Conservation (phyloP, 2,113 vertebrate genomes). For the Catharus minimus region DNA sequence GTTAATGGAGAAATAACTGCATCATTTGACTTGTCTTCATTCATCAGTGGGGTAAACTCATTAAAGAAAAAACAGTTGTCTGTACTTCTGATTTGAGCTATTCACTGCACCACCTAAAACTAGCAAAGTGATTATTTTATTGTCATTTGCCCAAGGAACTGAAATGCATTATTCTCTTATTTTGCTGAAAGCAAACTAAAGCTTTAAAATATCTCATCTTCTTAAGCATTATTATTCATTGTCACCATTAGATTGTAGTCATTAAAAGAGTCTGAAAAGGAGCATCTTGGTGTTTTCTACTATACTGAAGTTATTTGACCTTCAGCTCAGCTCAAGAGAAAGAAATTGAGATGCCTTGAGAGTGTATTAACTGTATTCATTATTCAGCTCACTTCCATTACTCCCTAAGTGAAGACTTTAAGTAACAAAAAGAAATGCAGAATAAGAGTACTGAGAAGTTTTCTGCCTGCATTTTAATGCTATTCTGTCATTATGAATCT, state of each 20-base stretch:
- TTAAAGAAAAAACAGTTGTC: not conserved
- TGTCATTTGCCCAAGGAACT: not conserved
- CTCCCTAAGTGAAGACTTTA: slow-evolving; percentile 14
- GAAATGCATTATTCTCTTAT: not conserved
- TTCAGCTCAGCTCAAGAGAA: slow-evolving; percentile 18
- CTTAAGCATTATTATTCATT: not conserved
- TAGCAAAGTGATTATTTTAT: not conserved
- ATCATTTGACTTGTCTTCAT: not conserved
- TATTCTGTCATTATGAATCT: not conserved
- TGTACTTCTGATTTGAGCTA: not conserved
- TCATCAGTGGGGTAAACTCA: not conserved
- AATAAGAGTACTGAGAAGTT: not conserved
- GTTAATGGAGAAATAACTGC: not conserved
- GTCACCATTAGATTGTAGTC: slow-evolving; percentile 1
- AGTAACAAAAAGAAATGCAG: slow-evolving; percentile 18
- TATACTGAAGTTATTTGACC: slow-evolving; percentile 15
- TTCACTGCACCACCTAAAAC: not conserved
- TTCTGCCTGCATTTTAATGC: slow-evolving; percentile 16
- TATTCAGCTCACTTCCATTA: slow-evolving; percentile 11
- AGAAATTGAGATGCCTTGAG: slow-evolving; percentile 14
- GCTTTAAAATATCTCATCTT: not conserved
- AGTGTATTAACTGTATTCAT: slow-evolving; percentile 29
- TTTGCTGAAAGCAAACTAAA: slow-evolving; percentile 8
- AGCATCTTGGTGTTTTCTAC: not conserved
- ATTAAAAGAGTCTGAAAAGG: not conserved